These are phyloP conservation scores for Platichthys stellatus DNA, from an alignment of 2,113 vertebrate genomes.

Conservation along the genomic window DNA sequence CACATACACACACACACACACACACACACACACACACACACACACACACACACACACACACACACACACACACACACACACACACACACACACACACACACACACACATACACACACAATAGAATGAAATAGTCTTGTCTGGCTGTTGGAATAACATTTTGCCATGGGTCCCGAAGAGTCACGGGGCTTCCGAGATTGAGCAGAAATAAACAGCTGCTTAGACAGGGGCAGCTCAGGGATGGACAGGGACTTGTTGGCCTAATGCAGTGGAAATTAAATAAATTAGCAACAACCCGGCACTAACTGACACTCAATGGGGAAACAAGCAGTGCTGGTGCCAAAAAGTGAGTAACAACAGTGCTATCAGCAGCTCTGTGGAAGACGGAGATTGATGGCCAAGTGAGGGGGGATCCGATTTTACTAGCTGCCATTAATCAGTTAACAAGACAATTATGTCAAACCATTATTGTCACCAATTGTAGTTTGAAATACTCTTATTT, in stretches of 20 bases:
- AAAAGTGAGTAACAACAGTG: constrained; percentile 42
- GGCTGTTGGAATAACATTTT: constrained; percentile 53
- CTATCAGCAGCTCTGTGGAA: constrained; percentile 20
- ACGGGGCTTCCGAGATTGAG: constrained; percentile 32
- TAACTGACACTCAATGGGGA: constrained; percentile 39
- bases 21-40: constrained; percentile 19
- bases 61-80: constrained; percentile 21
- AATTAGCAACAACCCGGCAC: constrained; percentile 58
- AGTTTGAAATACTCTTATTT: no score
- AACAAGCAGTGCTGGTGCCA: constrained; percentile 40
- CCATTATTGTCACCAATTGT: background rate
- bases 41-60: constrained; percentile 13
- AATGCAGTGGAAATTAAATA: constrained; percentile 68
- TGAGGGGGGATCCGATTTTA: constrained; percentile 33
- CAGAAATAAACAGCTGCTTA: constrained; percentile 62
- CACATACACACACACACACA: constrained; percentile 22
- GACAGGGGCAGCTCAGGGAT: constrained; percentile 9
- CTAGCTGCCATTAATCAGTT: constrained; percentile 48
- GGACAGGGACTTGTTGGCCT: constrained; percentile 52
- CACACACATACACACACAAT: constrained; percentile 9
- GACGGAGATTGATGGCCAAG: constrained; percentile 17
- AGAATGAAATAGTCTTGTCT: constrained; percentile 20
- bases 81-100: constrained; percentile 19
- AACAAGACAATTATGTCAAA: constrained; percentile 23
- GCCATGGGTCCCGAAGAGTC: constrained; percentile 42